Evolutionary conservation across 2,797 vertebrate genomes (phyloP), one percentile per base, ranked within the genome.

Genomic region (Sebastes elongatus): DNA sequence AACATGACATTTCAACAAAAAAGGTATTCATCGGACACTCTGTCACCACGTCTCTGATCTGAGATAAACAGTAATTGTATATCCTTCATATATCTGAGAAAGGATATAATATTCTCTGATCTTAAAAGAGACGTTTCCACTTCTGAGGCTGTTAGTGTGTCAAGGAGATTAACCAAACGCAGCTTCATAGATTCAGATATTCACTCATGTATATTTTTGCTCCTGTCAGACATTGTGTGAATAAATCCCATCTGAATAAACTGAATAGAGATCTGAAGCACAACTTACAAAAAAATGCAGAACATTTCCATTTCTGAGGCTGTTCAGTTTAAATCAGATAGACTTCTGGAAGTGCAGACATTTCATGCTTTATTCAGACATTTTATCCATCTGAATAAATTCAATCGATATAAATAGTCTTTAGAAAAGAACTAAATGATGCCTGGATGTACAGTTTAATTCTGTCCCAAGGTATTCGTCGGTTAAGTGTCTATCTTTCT

Each of bases 91-190:
- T 49, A 30, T 60, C 74, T 35, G 56, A 72, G 25, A 64, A 59
- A 74, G 69, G 49, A 60, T 13, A 38, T 55, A 9, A 56, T 11
- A 55, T 46, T 46, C 23, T 53, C 46, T 82, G 70, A 86, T 89
- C 81, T 82, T 71, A 7, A 82, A 81, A 76, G 67, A 20, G 62
- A 32, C 10, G 13, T 68, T 81, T 71, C 27, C 67, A 60, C 63
- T 76, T 78, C 56, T 67, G 61, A 84, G 74, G 74, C 28, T 69
- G 59, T 55, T 22, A 2, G 28, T 16, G 55, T 55, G 72, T 53
- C 46, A 20, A 62, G 14, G 20, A 86, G 77, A 85, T 80, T 78
- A 88, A 80, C 10, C 72, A 59, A 81, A 88, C 74, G 18, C 56
- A 30, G 68, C 75, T 74, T 76, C 55, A 46, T 7, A 28, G 3